Percentiles rank a stretch among this genome's conserved stretches.
Evolutionary conservation across 1,140 invertebrate genomes (phyloP).

Genomic region (Glomeris maerens): DNA sequence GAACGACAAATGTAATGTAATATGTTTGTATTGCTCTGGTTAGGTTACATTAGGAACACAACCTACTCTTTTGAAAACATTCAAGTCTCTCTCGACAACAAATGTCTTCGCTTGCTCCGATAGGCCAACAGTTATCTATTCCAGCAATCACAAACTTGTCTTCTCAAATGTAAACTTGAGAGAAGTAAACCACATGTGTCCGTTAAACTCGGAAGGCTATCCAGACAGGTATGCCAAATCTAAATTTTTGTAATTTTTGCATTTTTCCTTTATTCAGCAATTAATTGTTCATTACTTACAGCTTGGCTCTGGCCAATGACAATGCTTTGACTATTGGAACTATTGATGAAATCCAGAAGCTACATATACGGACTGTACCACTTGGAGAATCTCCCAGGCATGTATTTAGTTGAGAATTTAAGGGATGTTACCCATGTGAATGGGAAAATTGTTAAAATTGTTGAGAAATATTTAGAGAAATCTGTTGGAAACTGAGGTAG

Average conservation of each 20-base stretch:
- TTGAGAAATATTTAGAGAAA: no score
- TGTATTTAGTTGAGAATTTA: no score
- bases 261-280: not conserved
- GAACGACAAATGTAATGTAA: no score
- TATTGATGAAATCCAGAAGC: slow-evolving; percentile 96
- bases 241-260: slow-evolving; percentile 4
- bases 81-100: slow-evolving; percentile 76
- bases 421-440: no score
- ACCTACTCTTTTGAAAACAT: slow-evolving; percentile 82
- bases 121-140: slow-evolving; percentile 95
- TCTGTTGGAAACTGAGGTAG: no score
- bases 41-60: slow-evolving; percentile 86
- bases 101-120: slow-evolving; percentile 99
- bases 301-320: slow-evolving; percentile 86
- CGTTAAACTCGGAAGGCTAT: slow-evolving; percentile 84
- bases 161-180: slow-evolving; percentile 99
- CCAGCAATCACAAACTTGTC: slow-evolving; percentile 95
- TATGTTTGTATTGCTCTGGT: no score
- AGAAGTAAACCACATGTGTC: slow-evolving; percentile 97
- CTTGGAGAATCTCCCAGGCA: slow-evolving; percentile 77
- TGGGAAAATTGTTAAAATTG: no score
- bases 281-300: slow-evolving; percentile 29
- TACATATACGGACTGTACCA: slow-evolving; percentile 89
- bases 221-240: slow-evolving; percentile 53
- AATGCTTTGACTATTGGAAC: slow-evolving; percentile 89